phyloP scores from a whole-genome alignment of 2,113 vertebrate species.

The Gnathonemus longibarbis region DNA sequence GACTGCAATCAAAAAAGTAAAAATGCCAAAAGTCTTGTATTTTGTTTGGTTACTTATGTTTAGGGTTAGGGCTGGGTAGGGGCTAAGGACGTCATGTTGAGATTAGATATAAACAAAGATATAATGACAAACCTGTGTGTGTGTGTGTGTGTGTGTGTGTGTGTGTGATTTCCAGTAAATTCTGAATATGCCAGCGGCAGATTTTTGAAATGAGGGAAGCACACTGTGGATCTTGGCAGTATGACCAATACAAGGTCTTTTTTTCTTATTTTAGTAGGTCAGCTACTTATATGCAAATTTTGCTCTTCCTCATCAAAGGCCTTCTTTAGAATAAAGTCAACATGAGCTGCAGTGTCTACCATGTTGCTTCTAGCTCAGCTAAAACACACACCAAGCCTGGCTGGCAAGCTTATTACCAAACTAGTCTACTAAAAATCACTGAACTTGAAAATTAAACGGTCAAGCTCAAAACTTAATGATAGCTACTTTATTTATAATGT shows the following conservation, averaged over 20 bases:
- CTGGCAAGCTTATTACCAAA: neutral
- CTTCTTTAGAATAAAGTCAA: neutral
- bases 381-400: neutral
- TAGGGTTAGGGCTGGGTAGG: too few species aligned
- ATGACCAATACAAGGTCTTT: neutral
- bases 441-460: neutral
- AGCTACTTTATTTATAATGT: neutral
- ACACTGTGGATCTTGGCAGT: neutral
- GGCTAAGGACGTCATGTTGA: too few species aligned
- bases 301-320: neutral
- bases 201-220: neutral
- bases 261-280: neutral
- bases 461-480: neutral
- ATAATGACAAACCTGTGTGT: too few species aligned
- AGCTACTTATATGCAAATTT: neutral
- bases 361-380: neutral
- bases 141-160: neutral
- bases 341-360: neutral
- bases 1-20: too few species aligned
- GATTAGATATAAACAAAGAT: too few species aligned
- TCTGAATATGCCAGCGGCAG: neutral
- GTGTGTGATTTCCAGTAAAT: conserved; percentile 33
- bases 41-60: too few species aligned
- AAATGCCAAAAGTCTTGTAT: too few species aligned
- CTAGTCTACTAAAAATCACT: neutral